phyloP scores from a whole-genome alignment of 1,140 invertebrate genomes.

The Hypsibius dujardini region DNA sequence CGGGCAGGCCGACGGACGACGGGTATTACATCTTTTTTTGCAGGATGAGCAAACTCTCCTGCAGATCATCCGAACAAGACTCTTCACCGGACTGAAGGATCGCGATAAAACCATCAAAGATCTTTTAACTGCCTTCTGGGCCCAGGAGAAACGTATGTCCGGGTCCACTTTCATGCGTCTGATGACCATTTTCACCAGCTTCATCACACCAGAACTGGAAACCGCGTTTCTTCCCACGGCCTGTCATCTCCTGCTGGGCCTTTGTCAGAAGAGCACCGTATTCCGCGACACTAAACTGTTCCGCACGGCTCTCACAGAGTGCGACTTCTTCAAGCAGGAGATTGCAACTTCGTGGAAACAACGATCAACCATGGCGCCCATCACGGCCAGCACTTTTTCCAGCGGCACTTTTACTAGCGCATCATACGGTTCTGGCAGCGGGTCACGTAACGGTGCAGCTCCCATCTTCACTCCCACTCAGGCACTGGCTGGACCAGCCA shows the following conservation, averaged over 20 bases:
- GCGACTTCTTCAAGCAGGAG: slow-evolving; percentile 11
- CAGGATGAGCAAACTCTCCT: background rate
- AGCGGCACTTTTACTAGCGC: background rate
- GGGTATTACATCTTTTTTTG: slow-evolving; percentile 15
- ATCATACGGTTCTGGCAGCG: background rate
- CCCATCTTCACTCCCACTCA: slow-evolving; percentile 4
- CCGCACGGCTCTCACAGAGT: background rate
- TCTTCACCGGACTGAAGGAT: background rate
- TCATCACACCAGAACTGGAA: slow-evolving; percentile 21
- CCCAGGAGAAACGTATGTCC: slow-evolving; percentile 28
- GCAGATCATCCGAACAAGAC: background rate
- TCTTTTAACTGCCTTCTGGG: slow-evolving; percentile 24
- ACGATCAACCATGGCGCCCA: background rate
- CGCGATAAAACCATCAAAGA: slow-evolving; percentile 16
- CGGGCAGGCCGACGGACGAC: background rate
- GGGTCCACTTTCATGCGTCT: slow-evolving; percentile 31
- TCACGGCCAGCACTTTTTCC: background rate
- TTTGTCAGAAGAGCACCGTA: background rate
- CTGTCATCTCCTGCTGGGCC: slow-evolving; percentile 8
- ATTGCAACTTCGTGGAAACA: background rate
- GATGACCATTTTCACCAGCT: slow-evolving; percentile 33
- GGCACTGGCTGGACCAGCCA: background rate
- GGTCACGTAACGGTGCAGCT: background rate
- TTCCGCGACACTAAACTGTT: background rate
- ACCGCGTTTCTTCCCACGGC: background rate